These are phyloP conservation scores for Pristis pectinata DNA, from an alignment of 2,797 vertebrate species.

Conservation along the genomic window DNA sequence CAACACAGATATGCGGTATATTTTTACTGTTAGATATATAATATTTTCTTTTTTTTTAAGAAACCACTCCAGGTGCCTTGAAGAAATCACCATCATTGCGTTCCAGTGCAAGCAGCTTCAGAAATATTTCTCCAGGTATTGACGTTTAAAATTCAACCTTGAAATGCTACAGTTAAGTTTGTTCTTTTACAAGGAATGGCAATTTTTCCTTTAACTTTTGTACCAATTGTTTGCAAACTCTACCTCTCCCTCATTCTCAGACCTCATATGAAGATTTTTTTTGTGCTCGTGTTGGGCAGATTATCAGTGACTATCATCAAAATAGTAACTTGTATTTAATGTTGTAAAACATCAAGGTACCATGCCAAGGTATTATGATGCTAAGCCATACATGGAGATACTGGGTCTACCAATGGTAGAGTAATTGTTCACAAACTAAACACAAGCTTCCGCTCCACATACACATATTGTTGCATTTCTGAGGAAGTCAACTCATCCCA, in stretches of 20 bases:
- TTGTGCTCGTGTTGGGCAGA: neutral
- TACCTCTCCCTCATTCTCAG: neutral
- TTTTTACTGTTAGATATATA: neutral
- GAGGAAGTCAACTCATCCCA: too few species aligned
- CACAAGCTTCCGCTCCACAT: too few species aligned
- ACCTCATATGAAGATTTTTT: neutral
- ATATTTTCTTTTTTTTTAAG: neutral
- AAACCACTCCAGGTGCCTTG: slow-evolving; percentile 29
- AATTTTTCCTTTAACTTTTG: neutral
- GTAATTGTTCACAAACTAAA: too few species aligned
- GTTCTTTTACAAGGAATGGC: neutral
- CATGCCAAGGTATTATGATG: neutral
- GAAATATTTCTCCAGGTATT: slow-evolving; percentile 46
- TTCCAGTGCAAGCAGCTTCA: slow-evolving; percentile 41
- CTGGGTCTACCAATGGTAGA: too few species aligned
- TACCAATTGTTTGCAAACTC: neutral
- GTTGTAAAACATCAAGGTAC: neutral
- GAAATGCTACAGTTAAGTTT: neutral
- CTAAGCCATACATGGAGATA: neutral
- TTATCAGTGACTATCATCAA: neutral
- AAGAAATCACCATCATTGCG: slow-evolving; percentile 41
- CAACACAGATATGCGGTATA: neutral
- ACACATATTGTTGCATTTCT: too few species aligned
- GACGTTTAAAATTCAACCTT: neutral
- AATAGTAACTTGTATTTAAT: neutral